Evolutionary conservation across 2,888 invertebrate genomes (phyloP).

Genomic region (Melinaea marsaeus): DNA sequence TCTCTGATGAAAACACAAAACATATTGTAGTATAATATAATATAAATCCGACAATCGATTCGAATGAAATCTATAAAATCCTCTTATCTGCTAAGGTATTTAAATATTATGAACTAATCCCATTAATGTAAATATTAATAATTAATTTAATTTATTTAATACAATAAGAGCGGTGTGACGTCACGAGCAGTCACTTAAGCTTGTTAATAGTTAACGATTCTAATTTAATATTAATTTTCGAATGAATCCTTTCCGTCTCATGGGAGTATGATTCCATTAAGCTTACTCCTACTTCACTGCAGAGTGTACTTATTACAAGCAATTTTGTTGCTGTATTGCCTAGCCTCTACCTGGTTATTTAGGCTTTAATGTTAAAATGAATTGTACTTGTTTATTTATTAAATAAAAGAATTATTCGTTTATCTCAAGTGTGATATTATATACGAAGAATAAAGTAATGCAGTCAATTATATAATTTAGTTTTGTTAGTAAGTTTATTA

Average conservation of each 20-base stretch:
- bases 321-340: neutral
- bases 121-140: neutral
- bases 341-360: neutral
- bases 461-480: too few species aligned
- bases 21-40: too few species aligned
- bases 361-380: too few species aligned
- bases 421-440: too few species aligned
- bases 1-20: too few species aligned
- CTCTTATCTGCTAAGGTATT: too few species aligned
- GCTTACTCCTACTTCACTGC: neutral
- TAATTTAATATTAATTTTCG: conserved; percentile 1
- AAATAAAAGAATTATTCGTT: too few species aligned
- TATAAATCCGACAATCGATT: too few species aligned
- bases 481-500: too few species aligned
- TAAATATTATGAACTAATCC: neutral
- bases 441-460: too few species aligned
- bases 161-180: neutral
- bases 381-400: too few species aligned
- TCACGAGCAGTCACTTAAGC: neutral
- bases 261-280: neutral
- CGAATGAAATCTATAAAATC: too few species aligned
- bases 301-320: neutral
- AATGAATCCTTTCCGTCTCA: neutral
- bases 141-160: neutral
- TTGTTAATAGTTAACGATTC: conserved; percentile 2